These are phyloP conservation scores for Paelopatides confundens DNA, from an alignment of 53 echinoderm and acorn worm genomes.

Conservation along the genomic window DNA sequence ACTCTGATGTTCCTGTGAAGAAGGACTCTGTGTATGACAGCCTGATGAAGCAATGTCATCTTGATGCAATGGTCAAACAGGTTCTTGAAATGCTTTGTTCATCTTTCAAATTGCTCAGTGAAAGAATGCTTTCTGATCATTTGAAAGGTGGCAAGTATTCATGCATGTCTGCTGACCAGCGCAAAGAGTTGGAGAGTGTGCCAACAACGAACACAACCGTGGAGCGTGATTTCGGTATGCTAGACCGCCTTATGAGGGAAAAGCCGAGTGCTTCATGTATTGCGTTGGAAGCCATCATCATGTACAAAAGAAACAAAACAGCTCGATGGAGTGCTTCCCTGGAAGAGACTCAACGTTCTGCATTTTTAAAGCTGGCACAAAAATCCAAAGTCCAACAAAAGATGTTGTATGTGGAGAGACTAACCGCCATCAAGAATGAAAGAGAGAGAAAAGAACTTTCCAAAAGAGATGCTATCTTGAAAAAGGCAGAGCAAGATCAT, in stretches of 20 bases:
- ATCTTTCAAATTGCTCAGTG: conserved; percentile 36
- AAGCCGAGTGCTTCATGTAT: conserved; percentile 56
- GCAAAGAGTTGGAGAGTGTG: conserved; percentile 42
- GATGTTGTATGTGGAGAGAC: not conserved
- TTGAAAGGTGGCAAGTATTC: conserved; percentile 27
- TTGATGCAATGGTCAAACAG: conserved; percentile 46
- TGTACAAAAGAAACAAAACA: conserved; percentile 63
- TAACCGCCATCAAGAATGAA: conserved; percentile 16
- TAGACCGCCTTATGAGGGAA: conserved; percentile 39
- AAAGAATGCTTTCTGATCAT: too few relatives aligned
- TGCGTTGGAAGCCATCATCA: too few relatives aligned
- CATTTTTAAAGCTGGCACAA: too few relatives aligned
- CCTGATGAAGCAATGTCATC: conserved; percentile 24
- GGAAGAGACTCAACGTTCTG: conserved; percentile 27
- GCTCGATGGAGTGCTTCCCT: conserved; percentile 38
- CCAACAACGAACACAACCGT: conserved; percentile 62
- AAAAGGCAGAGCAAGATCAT: conserved; percentile 18
- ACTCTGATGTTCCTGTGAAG: conserved; percentile 49
- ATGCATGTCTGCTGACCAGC: not conserved
- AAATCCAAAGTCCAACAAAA: conserved; percentile 29
- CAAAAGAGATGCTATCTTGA: conserved; percentile 9
- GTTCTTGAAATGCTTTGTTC: too few relatives aligned
- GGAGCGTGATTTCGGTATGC: conserved; percentile 70
- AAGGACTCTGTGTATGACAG: conserved; percentile 37
- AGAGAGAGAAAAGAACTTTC: conserved; percentile 9